Evolutionary conservation across 2,888 invertebrate species (phyloP).

Genomic region (Cetonia aurata): DNA sequence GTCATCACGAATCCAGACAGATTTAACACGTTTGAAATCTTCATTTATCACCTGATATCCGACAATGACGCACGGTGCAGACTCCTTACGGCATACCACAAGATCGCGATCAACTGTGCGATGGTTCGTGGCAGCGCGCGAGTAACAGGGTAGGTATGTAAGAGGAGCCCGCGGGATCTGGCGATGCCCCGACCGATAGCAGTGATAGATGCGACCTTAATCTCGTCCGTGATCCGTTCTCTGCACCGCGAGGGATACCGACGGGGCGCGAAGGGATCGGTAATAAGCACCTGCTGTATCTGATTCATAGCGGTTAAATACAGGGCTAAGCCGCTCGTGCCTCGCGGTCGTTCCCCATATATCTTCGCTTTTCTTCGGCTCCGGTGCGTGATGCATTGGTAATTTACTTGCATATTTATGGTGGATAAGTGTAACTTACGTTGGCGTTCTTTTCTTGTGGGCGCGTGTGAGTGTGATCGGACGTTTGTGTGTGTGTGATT

Average conservation of each 20-base stretch:
- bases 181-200: constrained; percentile 52
- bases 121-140: not conserved
- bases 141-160: constrained; percentile 19
- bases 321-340: constrained; percentile 59
- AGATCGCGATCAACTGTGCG: not conserved
- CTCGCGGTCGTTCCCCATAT: constrained; percentile 46
- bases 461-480: not conserved
- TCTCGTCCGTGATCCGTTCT: constrained; percentile 47
- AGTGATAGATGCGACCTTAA: constrained; percentile 55
- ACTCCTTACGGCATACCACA: not conserved
- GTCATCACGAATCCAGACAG: constrained; percentile 5
- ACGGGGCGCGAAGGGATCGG: constrained; percentile 42
- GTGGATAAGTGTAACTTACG: constrained; percentile 38
- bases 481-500: constrained; percentile 20
- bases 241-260: constrained; percentile 46
- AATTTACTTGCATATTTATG: constrained; percentile 44
- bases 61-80: not conserved
- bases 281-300: constrained; percentile 64
- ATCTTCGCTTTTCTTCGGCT: constrained; percentile 47
- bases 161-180: constrained; percentile 43
- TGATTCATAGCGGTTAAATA: constrained; percentile 64
- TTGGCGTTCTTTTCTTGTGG: constrained; percentile 8
- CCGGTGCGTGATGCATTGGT: constrained; percentile 45
- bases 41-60: constrained; percentile 17
- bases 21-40: constrained; percentile 5